Evolutionary conservation across 2,888 invertebrate genomes (phyloP), one percentile per base, ranked within the genome.

Genomic region (Chalcosyrphus nemorum): DNA sequence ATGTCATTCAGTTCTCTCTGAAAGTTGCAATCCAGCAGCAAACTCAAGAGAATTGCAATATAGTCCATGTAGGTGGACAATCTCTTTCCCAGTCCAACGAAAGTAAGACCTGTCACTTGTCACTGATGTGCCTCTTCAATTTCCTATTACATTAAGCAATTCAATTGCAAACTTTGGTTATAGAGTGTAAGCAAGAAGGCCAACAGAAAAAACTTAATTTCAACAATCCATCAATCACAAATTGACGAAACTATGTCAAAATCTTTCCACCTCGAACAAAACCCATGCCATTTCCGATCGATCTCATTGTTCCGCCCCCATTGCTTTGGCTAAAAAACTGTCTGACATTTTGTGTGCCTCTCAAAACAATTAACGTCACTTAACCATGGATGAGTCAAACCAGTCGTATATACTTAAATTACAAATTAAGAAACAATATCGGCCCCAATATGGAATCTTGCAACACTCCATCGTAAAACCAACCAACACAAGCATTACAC

Each of bases 371-470:
- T 41, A 47, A 27, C 52, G 24, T 21, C 65, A 65, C 56, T 47
- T 65, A 57, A 19, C 43, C 45, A 52, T 29, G 56, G 47, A 50
- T 56, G 45, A 47, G 52, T 45, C 50, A 45, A 45, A 61, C 5
- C 66, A 19, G 19, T 4, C 68, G 50, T 59, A 38, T 63, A 76
- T 38, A 71, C 21, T 59, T 45, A 50, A 75, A 38, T 17, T 21
- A 21, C 54, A 47, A 47, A 61, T 77, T 77, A 38, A 70, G 84
- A 68, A 84, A 84, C 52, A 84, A 63, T 84, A 84, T 75, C 70
- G 84, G 84, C 70, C 84, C 80, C 80, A 80, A 84, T 84, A 80
- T 80, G 84, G 84, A 84, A 75, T 54, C 84, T 84, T 84, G 84
- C 84, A 56, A 84, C 80, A 84, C 70, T 27, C 75, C 78, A 72